Conservation (phyloP, 2,113 vertebrate species). For the Syrrhaptes paradoxus region DNA sequence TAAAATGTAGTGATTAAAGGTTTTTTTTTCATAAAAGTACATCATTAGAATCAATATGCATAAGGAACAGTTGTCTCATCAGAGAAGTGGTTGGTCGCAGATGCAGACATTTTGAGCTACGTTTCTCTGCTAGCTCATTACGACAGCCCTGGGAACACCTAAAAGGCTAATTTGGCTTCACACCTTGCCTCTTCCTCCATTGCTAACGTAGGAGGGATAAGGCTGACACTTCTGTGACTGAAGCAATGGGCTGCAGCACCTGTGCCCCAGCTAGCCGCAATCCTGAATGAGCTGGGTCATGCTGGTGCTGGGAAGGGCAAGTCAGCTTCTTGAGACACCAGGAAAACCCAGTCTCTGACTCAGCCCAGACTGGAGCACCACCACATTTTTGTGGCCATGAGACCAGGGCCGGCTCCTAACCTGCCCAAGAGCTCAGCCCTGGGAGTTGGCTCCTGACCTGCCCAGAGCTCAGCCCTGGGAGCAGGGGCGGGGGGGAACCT, state of each 20-base stretch:
- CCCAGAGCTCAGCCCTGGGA: accelerated
- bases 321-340: accelerated
- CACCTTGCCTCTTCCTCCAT: neutral
- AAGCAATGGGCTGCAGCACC: neutral
- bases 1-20: neutral
- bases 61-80: neutral
- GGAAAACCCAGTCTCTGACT: accelerated
- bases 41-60: neutral
- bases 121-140: neutral
- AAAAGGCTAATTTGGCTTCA: neutral
- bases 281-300: accelerated
- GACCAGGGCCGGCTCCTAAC: too few species aligned
- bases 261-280: neutral
- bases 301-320: neutral
- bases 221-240: accelerated
- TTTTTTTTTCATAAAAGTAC: accelerated
- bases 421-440: too few species aligned
- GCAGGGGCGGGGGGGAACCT: accelerated
- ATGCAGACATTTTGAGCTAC: neutral
- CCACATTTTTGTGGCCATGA: accelerated
- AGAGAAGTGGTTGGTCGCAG: accelerated
- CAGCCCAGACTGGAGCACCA: accelerated
- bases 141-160: neutral
- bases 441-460: accelerated
- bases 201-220: accelerated